Base-by-base conservation (phyloP, 2,888 invertebrate species). In the Patella caerulea region DNA sequence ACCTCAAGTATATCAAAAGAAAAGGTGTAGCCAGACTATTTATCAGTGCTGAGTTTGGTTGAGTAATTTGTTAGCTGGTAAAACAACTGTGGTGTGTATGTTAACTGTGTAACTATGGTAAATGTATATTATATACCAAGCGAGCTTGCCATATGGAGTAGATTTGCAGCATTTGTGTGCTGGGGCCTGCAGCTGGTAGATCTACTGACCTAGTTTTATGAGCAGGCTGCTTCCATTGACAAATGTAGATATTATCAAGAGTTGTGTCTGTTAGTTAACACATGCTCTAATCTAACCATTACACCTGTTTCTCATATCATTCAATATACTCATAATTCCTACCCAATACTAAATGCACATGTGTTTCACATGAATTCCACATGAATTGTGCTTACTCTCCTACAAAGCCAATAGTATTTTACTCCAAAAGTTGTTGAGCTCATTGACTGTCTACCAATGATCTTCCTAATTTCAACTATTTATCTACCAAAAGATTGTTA, bases 141-240 rank as follows among this genome's bases (percentile, higher is more conserved):
- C 65, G 19, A 65, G 65, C 19, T 24, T 65, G 65, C 65, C 65
- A 65, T 65, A 65, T 65, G 65, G 65, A 65, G 65, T 65, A 11
- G 65, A 65, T 65, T 65, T 65, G 65, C 65, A 65, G 65, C 65
- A 65, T 65, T 65, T 65, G 65, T 65, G 65, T 24, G 45, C 65
- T 65, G 65, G 65, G 65, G 19, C 65, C 24, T 65, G 65, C 65
- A 65, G 65, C 65, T 65, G 65, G 19, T 65, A 65, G 65, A 65
- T 65, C 65, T 65, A 65, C 19, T 65, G 65, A 65, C 65, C 65
- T 65, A 65, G 65, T 65, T 65, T 65, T 19, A 65, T 65, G 65
- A 65, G 19, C 65, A 65, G 19, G 24, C 65, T 65, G 65, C 65
- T 65, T 65, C 65, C 65, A 65, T 65, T 65, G 65, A 65, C 65